Base-by-base conservation (phyloP, 2,797 vertebrate species). In the Mormyrops boulengeri region DNA sequence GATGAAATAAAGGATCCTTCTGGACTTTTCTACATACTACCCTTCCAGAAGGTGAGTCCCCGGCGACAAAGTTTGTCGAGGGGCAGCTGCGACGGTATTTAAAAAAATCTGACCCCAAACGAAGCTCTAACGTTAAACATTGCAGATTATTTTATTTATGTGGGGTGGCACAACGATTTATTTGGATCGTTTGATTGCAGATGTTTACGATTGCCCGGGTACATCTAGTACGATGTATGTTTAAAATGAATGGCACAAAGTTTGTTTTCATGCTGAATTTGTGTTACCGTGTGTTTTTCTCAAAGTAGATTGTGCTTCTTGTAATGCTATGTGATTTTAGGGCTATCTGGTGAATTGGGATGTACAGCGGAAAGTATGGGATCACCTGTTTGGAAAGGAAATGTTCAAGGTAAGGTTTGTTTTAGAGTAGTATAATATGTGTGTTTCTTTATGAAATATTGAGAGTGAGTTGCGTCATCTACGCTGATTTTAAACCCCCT, bases 291-390 rank as follows among this genome's bases (percentile, higher is more conserved):
- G 26, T 41, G 52, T 41, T 9, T 87, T 57, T 38, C 9, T 8
- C 47, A 7, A 2, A 55, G 49, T 34, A 49, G 17, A n/a, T 38
- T 55, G n/a, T 52, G 60, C 69, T 26, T 57, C 19, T 80, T 44
- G 53, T 77, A 52, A 89, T 66, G 66, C 22, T 30, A 38, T 34
- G 4, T 89, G 57, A 91, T 1, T 55, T 82, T 93, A 99, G 98
- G 98, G 98, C 69, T 99, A 99, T 91, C 95, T 99, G 93, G 98
- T 99, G 41, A 99, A 99, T 93, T 99, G 98, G 98, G 98, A 99
- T 92, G 98, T 99, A 89, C 98, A 99, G 93, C 97, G 98, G 91
- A 99, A 99, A 93, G 98, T 99, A 52, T 99, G 98, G 98, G 98
- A 99, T 94, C 98, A 99, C 80, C 96, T 99, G 91, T 99, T 99